phyloP scores from a whole-genome alignment of 1,140 invertebrate species.

The Meloidogyne exigua region DNA sequence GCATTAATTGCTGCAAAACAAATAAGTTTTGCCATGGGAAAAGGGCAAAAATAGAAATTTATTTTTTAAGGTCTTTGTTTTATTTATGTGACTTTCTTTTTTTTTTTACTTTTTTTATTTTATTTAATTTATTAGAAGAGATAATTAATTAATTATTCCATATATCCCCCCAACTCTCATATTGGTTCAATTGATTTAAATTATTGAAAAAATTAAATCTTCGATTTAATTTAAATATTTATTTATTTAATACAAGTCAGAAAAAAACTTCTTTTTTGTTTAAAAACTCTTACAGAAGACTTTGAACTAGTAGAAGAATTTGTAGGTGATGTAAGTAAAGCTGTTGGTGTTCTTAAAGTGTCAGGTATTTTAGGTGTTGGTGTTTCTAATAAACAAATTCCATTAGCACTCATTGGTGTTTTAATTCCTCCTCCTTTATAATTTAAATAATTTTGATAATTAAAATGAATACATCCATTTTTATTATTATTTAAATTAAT shows the following conservation, averaged over 20 bases:
- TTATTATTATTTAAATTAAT: neutral
- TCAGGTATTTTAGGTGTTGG: conserved; percentile 28
- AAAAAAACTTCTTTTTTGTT: too few species aligned
- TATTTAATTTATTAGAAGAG: too few species aligned
- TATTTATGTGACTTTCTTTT: too few species aligned
- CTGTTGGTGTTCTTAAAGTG: conserved; percentile 23
- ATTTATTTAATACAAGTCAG: too few species aligned
- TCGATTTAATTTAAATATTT: too few species aligned
- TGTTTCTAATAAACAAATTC: conserved; percentile 19
- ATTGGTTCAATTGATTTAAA: too few species aligned
- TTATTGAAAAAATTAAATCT: too few species aligned
- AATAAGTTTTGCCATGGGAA: neutral
- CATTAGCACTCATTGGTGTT: neutral
- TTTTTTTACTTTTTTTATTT: too few species aligned
- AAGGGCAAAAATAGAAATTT: neutral
- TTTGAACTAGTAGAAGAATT: neutral
- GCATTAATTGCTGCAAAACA: conserved; percentile 27
- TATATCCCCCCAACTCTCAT: too few species aligned
- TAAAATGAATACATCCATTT: neutral
- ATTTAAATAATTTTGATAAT: neutral
- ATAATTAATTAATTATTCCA: neutral
- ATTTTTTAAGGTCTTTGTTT: too few species aligned
- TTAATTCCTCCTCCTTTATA: neutral
- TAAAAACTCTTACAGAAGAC: conserved; percentile 25
- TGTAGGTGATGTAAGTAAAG: conserved; percentile 22